These are phyloP conservation scores for Rhimphoctona megacephalus DNA, from an alignment of 2,888 invertebrate species.

Conservation along the genomic window DNA sequence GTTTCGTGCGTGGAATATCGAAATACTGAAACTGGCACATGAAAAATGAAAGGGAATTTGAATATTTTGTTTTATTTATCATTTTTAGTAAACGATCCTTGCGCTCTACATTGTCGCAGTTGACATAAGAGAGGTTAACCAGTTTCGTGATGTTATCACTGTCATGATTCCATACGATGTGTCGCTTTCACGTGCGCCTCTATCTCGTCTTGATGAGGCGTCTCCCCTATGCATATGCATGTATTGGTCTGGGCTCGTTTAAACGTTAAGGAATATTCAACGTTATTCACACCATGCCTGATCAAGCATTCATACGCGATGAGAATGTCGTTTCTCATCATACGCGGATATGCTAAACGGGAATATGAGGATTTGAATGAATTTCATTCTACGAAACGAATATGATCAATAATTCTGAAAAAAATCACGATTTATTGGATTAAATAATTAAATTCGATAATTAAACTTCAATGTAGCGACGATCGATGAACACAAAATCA, in stretches of 20 bases:
- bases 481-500: neutral
- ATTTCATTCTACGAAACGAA: neutral
- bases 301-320: constrained; percentile 49
- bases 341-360: neutral
- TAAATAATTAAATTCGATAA: neutral
- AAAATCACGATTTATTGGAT: neutral
- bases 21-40: neutral
- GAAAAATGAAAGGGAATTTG: neutral
- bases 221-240: constrained; percentile 38
- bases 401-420: neutral
- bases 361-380: constrained; percentile 21
- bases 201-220: constrained; percentile 18
- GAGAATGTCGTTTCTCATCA: constrained; percentile 46
- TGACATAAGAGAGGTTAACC: constrained; percentile 9
- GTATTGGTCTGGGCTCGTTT: constrained; percentile 24
- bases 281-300: constrained; percentile 17
- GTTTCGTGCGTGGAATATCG: neutral
- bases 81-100: neutral
- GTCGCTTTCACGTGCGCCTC: constrained; percentile 8
- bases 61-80: neutral
- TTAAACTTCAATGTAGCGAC: neutral
- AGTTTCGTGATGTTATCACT: constrained; percentile 19
- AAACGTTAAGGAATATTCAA: constrained; percentile 54
- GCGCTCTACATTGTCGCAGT: constrained; percentile 7
- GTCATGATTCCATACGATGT: neutral